Evolutionary conservation across 1,140 invertebrate genomes (phyloP), one percentile per base, ranked within the genome.

Genomic region (Mactra quadrangularis): DNA sequence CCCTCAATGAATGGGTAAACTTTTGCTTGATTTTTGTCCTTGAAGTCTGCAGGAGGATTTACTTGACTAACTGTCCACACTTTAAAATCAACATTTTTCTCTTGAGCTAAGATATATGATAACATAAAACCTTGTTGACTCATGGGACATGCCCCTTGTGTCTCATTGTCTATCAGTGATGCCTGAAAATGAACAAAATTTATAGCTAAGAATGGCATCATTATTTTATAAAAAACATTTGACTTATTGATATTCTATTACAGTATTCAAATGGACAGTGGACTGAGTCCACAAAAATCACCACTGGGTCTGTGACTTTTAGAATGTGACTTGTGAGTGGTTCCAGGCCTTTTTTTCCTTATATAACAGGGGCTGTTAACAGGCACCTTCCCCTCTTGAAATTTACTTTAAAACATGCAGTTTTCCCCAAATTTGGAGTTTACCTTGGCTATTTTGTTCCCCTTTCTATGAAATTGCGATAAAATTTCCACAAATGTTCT

Each of bases 121-220:
- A 89, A 87, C 89, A 92, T 90, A 75, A 92, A 92, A 76, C 91
- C 92, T 75, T 91, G 88, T 41, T 92, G 91, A 74, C 90, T 91
- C 68, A 91, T 88, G 3, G 90, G 91, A 86, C 90, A 92, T 11
- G 90, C 86, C 25, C 91, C 91, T 83, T 89, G 89, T 38, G 88
- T 89, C 78, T 90, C 87, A 68, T 90, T 91, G 85, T 92, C 90
- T 60, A 92, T 89, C 57, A 86, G 85, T 29, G 91, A 90, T 47
- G 90, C 89, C 90, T 90, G 84, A 50, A 85, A 82, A 53, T 70
- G 11, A 74, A 60, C n/a, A 31, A 31, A 47, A 31, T 29, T 60
- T 0, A 9, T 41, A 35, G 19, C 22, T 22, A 31, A 62, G 59
- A 17, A 62, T 27, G n/a, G 29, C 3, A 27, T 27, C 3, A 27